Evolutionary conservation across 1,140 invertebrate species (phyloP).

Genomic region (Triops longicaudatus): DNA sequence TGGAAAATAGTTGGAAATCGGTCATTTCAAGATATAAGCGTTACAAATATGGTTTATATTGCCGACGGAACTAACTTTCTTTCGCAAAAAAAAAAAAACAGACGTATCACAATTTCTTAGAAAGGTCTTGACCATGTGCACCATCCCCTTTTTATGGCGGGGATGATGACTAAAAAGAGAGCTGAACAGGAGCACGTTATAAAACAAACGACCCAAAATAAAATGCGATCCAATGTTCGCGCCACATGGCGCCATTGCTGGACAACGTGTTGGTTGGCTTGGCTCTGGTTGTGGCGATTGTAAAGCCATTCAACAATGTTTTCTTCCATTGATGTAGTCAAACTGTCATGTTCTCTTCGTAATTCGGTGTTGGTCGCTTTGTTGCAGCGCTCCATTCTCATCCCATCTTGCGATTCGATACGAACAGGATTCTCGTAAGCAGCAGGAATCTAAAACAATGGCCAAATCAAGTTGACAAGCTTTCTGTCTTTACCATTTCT

Average conservation of each 20-base stretch:
- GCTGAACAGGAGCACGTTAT: slow-evolving; percentile 45
- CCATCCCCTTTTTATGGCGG: slow-evolving; percentile 38
- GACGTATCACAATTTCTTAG: neutral
- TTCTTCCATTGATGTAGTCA: neutral
- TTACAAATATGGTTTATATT: slow-evolving; percentile 9
- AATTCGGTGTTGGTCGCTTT: slow-evolving; percentile 27
- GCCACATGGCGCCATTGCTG: slow-evolving; percentile 50
- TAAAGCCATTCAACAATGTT: neutral
- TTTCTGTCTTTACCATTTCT: neutral
- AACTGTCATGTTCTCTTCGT: slow-evolving; percentile 25
- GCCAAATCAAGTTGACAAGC: neutral
- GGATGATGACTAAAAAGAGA: slow-evolving; percentile 44
- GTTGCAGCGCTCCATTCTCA: slow-evolving; percentile 30
- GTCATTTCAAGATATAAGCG: neutral
- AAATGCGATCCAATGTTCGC: slow-evolving; percentile 46
- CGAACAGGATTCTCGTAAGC: slow-evolving; percentile 19
- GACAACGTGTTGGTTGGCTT: slow-evolving; percentile 35
- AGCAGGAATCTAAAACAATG: neutral
- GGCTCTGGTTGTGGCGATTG: slow-evolving; percentile 32
- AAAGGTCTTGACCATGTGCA: slow-evolving; percentile 16
- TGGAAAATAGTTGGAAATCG: neutral
- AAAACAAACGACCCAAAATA: slow-evolving; percentile 51
- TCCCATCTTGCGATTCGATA: slow-evolving; percentile 30
- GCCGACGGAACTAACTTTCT: neutral
- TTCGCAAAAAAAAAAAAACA: neutral